Conservation (phyloP, 2,113 vertebrate species). For the Aplodontia rufa region DNA sequence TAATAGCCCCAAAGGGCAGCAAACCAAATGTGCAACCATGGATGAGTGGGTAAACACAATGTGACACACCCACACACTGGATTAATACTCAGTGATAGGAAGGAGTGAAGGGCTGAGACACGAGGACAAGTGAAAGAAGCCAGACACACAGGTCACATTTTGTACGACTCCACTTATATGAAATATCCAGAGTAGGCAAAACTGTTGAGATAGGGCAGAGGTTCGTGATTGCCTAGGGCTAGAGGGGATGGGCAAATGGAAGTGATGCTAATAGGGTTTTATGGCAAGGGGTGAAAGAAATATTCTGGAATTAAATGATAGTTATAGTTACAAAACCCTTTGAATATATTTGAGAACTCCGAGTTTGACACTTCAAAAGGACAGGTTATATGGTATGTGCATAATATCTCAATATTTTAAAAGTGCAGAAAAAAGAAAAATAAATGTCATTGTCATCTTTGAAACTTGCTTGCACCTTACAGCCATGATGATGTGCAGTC, state of each 20-base stretch:
- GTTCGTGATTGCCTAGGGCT: background rate
- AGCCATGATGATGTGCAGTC: background rate
- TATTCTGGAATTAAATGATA: background rate
- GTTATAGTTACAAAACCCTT: background rate
- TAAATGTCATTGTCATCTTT: background rate
- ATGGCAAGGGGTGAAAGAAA: background rate
- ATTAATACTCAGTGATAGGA: constrained; percentile 11
- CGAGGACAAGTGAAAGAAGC: background rate
- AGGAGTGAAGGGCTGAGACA: background rate
- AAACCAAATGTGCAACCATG: background rate
- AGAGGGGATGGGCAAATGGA: background rate
- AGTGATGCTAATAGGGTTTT: background rate
- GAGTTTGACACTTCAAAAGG: background rate
- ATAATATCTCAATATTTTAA: background rate
- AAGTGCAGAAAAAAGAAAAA: background rate
- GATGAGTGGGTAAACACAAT: background rate
- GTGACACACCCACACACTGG: background rate
- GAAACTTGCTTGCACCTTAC: background rate
- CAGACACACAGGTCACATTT: background rate
- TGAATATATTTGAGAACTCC: background rate
- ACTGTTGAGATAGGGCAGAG: background rate
- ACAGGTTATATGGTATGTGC: background rate
- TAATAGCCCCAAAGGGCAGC: background rate
- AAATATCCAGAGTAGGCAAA: background rate
- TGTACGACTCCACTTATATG: background rate